A percentile compares a stretch with the other conserved stretches of the same genome.
phyloP scores from a whole-genome alignment of 1,140 invertebrate species.

The Drosophila nannoptera region DNA sequence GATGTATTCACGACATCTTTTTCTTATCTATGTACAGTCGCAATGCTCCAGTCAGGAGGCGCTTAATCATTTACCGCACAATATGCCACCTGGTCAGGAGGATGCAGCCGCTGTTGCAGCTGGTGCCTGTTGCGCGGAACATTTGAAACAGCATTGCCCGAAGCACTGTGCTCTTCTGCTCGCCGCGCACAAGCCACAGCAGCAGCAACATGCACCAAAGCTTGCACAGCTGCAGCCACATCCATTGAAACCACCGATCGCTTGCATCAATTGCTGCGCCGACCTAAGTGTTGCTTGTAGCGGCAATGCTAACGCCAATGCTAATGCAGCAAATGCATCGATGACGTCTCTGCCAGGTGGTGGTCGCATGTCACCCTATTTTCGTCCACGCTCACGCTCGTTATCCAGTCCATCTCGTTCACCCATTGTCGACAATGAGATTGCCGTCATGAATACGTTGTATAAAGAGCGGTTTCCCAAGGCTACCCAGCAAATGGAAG shows the following conservation, averaged over 20 bases:
- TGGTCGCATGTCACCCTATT: slow-evolving; percentile 77
- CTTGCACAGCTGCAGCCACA: slow-evolving; percentile 50
- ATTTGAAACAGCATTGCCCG: slow-evolving; percentile 67
- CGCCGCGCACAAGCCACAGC: slow-evolving; percentile 43
- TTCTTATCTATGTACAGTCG: slow-evolving; percentile 83
- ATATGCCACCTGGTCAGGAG: slow-evolving; percentile 57
- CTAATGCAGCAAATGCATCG: slow-evolving; percentile 42
- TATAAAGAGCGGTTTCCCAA: slow-evolving; percentile 98
- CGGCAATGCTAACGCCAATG: slow-evolving; percentile 36
- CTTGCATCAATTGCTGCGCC: slow-evolving; percentile 57
- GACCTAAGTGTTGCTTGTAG: slow-evolving; percentile 51
- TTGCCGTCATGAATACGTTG: slow-evolving; percentile 96
- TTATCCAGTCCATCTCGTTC: slow-evolving; percentile 84
- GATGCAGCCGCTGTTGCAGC: slow-evolving; percentile 63
- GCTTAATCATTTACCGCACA: slow-evolving; percentile 88
- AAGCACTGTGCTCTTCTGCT: slow-evolving; percentile 68
- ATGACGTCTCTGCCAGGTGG: slow-evolving; percentile 29
- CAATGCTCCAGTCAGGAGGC: slow-evolving; percentile 98
- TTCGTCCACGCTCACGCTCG: slow-evolving; percentile 82
- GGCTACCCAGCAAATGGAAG: slow-evolving; percentile 98
- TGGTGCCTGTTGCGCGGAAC: slow-evolving; percentile 70
- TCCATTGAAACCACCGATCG: slow-evolving; percentile 37
- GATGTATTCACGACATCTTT: neutral
- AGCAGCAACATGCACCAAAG: slow-evolving; percentile 45
- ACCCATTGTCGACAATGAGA: slow-evolving; percentile 94